Evolutionary conservation across 2,113 vertebrate genomes (phyloP).

Genomic region (Monopterus albus): DNA sequence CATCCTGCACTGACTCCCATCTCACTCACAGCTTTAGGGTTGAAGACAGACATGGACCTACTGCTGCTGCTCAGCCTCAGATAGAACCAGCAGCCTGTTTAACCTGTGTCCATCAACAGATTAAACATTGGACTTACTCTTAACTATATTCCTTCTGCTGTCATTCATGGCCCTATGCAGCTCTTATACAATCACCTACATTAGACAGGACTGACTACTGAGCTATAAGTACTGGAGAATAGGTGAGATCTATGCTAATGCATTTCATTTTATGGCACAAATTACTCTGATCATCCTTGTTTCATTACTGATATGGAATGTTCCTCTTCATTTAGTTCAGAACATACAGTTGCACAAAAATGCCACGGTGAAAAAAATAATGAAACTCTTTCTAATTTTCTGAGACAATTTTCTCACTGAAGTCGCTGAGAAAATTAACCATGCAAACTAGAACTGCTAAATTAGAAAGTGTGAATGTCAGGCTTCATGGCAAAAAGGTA

Average conservation of each 20-base stretch:
- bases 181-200: slow-evolving; percentile 33
- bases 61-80: slow-evolving; percentile 21
- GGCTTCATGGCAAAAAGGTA: slow-evolving; percentile 22
- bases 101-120: slow-evolving; percentile 23
- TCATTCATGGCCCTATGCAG: slow-evolving; percentile 10
- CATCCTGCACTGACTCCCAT: slow-evolving; percentile 59
- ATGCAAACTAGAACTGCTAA: slow-evolving; percentile 22
- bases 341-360: slow-evolving; percentile 4
- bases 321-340: background rate
- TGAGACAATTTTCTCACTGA: slow-evolving; percentile 12
- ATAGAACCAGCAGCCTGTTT: slow-evolving; percentile 18
- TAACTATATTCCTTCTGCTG: slow-evolving; percentile 15
- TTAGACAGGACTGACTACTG: slow-evolving; percentile 16
- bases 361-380: background rate
- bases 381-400: background rate
- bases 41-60: slow-evolving; percentile 25
- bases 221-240: slow-evolving; percentile 2
- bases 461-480: slow-evolving; percentile 30
- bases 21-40: slow-evolving; percentile 48
- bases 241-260: slow-evolving; percentile 9
- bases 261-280: slow-evolving; percentile 2
- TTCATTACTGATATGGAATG: background rate
- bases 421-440: slow-evolving; percentile 21
- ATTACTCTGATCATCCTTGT: background rate
- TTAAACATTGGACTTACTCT: slow-evolving; percentile 37